Conservation (phyloP, 2,888 invertebrate species). For the Cactoblastis cactorum region DNA sequence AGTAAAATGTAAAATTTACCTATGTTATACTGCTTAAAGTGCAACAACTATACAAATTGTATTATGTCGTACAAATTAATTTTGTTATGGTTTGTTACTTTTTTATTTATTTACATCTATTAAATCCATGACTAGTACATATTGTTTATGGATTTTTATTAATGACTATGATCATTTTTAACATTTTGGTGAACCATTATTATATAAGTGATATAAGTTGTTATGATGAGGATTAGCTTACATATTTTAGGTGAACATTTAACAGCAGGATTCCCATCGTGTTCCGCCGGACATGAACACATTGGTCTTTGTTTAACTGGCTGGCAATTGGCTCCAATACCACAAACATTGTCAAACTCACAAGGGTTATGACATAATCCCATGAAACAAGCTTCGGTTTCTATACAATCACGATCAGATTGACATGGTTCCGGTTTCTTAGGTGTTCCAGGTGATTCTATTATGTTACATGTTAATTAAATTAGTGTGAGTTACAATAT, state of each 20-base stretch:
- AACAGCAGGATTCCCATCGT: conserved; percentile 89
- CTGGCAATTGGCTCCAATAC: conserved; percentile 86
- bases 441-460: conserved; percentile 85
- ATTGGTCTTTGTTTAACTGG: conserved; percentile 91
- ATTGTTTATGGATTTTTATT: background rate
- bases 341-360: conserved; percentile 88
- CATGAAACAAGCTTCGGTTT: conserved; percentile 90
- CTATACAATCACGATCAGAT: conserved; percentile 90
- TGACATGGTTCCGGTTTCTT: conserved; percentile 89
- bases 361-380: conserved; percentile 90
- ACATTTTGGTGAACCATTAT: background rate
- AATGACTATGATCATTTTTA: background rate
- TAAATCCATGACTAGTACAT: conserved; percentile 1
- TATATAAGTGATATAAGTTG: conserved; percentile 20
- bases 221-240: conserved; percentile 72
- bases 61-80: background rate
- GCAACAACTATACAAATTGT: conserved; percentile 3
- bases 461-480: conserved; percentile 63
- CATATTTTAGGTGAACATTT: conserved; percentile 89
- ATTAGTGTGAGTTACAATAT: conserved; percentile 55
- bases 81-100: background rate
- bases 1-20: conserved; percentile 58
- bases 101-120: background rate
- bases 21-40: conserved; percentile 21
- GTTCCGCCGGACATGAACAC: conserved; percentile 89